Base-by-base conservation (phyloP, 2,888 invertebrate species). In the Erannis defoliaria region DNA sequence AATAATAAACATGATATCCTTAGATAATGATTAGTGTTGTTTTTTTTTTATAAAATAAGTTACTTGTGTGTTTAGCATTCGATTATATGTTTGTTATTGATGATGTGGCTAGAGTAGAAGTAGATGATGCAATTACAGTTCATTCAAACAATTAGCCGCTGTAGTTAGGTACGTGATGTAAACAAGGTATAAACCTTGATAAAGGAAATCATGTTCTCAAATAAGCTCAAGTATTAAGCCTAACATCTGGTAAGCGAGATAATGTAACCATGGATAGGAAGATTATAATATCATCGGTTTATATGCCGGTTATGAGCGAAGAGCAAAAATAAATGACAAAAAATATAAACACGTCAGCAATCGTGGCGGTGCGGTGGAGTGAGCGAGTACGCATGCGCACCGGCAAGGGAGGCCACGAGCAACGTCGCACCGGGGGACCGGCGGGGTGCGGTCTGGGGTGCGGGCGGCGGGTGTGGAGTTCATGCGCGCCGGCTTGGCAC, bases 341-440 rank as follows among this genome's bases (percentile, higher is more conserved):
- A 90, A 91, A 89, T 83, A 89, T 89, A 91, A 90, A 90, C 90
- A 92, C 91, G 90, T 92, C 91, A 91, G 86, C 90, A 89, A 79
- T 65, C 29, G 42, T 61, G 60, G 55, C 49, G 43, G 60, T 69
- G 55, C 49, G 43, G 60, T 69, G 62, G 85, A 84, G 85, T 62
- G 86, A 90, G 85, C 65, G 88, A 89, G 83, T 81, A 82, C 88
- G 90, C 90, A 88, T 88, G 90, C 89, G 85, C 80, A 10, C 66
- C 65, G 18, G 75, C 75, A 78, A 81, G 84, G 81, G 88, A 87
- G 86, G 84, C 81, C 80, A 82, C 81, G 81, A 53, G 81, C 81
- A 79, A 85, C 81, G 80, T 77, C 80, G 79, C 75, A 62, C 75
- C 74, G 59, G 68, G 73, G 71, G 79, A 75, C 74, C 75, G 76